Base-by-base conservation (phyloP, 2,888 invertebrate genomes). In the Heliconius erato region DNA sequence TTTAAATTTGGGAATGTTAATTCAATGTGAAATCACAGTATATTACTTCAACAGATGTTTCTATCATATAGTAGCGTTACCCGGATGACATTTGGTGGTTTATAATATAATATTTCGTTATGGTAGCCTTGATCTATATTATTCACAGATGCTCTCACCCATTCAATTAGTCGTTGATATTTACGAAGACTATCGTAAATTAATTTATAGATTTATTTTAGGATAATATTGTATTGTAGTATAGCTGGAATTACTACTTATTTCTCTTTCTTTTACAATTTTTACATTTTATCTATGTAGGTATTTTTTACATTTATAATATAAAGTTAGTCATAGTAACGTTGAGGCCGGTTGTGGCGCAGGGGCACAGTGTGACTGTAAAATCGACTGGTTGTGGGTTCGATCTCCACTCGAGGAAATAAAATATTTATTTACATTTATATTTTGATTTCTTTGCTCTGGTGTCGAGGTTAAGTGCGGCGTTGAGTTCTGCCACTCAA, bases 1-100 rank as follows among this genome's bases (percentile, higher is more conserved):
- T 49, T 72, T 44, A 72, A 49, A 49, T 44, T 16, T 28, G 26
- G n/a, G 12, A 71, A 71, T 26, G n/a, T n/a, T 71, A 32, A 32
- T 59, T 14, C 14, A 63, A 19, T 35, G n/a, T 74, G 16, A 19
- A 32, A 59, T n/a, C 23, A 40, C 40, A 72, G 14, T 40, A 32
- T 26, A 63, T 11, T 63, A 63, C n/a, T 63, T 63, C 14, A 76
- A 76, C 76, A 76, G 76, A 76, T 76, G 74, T 74, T 81, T 35
- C 68, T 74, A 84, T 85, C 74, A 78, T 80, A 74, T 84, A 67
- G 80, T 65, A 71, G 87, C 89, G 88, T 89, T 88, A 89, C 89
- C 84, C 88, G 84, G 84, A 81, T 91, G 89, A 84, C 88, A 91
- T 91, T 91, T 89, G 84, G 86, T 86, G 69, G 82, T 65, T 83